Percentiles rank a stretch among this genome's conserved stretches.
Evolutionary conservation across 2,797 vertebrate species (phyloP).

Genomic region (Eulemur albifrons): DNA sequence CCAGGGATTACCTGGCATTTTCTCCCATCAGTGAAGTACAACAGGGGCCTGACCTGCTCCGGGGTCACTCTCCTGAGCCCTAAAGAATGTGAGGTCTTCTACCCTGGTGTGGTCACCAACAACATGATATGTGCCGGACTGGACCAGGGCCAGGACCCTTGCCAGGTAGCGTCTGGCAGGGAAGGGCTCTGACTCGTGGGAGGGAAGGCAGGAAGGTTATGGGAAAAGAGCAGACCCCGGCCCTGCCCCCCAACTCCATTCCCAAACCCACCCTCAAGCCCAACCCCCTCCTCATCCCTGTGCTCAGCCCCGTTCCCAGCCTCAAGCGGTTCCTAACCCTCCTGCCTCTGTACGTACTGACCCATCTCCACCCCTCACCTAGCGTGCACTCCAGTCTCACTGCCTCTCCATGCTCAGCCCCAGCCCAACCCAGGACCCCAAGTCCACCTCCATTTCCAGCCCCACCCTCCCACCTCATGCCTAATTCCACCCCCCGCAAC

Average conservation of each 20-base stretch:
- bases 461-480: not conserved
- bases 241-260: not conserved
- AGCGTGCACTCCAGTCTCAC: not conserved
- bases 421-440: not conserved
- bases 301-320: not conserved
- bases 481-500: not conserved
- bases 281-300: not conserved
- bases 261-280: not conserved
- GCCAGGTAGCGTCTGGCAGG: conserved; percentile 68
- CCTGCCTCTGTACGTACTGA: not conserved
- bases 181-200: not conserved
- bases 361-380: not conserved
- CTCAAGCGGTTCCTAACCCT: too few species aligned
- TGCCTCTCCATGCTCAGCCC: rapidly evolving
- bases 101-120: conserved; percentile 50
- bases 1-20: not conserved
- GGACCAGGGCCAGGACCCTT: conserved; percentile 69
- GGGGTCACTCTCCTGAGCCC: conserved; percentile 53
- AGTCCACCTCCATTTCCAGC: not conserved
- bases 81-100: conserved; percentile 66
- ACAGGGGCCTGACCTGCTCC: conserved; percentile 67
- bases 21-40: conserved; percentile 68
- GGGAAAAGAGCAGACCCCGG: not conserved
- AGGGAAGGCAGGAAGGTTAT: too few species aligned
- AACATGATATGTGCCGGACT: conserved; percentile 78